These are phyloP conservation scores for Hapalemur alaotrensis DNA, from an alignment of 2,797 vertebrate genomes.

Conservation along the genomic window DNA sequence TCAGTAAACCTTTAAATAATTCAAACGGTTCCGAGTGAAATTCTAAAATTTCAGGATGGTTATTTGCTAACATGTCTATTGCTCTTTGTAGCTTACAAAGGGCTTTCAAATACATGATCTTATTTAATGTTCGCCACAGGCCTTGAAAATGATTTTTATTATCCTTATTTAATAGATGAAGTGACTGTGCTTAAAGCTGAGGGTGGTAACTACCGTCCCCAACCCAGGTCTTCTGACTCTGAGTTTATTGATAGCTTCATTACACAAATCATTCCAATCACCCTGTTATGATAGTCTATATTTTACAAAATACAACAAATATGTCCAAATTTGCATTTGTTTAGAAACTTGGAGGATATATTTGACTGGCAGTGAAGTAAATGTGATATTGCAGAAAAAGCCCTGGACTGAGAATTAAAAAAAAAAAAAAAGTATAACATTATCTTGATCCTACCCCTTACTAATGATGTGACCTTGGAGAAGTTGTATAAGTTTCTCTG, in stretches of 20 bases:
- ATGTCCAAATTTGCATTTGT: not conserved
- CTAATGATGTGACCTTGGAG: not conserved
- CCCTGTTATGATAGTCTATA: not conserved
- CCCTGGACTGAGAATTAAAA: not conserved
- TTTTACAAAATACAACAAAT: not conserved
- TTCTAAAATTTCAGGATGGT: conserved; percentile 28
- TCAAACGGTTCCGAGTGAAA: not conserved
- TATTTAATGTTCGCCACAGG: not conserved
- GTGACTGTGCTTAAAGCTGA: not conserved
- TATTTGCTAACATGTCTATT: not conserved
- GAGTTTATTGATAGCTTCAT: not conserved
- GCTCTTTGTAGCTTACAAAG: not conserved
- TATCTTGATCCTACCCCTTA: not conserved
- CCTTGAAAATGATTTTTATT: not conserved
- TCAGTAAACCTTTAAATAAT: conserved; percentile 49
- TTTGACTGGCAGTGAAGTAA: not conserved
- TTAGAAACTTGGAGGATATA: not conserved
- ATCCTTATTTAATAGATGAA: not conserved
- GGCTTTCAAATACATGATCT: not conserved
- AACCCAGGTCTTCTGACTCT: not conserved
- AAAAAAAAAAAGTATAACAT: not conserved
- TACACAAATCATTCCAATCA: not conserved
- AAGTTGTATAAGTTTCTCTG: not conserved
- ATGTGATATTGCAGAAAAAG: not conserved
- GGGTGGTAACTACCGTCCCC: not conserved